Evolutionary conservation across 2,888 invertebrate species (phyloP), one percentile per base, ranked within the genome.

Genomic region (Rhagophthalmus giganteus): DNA sequence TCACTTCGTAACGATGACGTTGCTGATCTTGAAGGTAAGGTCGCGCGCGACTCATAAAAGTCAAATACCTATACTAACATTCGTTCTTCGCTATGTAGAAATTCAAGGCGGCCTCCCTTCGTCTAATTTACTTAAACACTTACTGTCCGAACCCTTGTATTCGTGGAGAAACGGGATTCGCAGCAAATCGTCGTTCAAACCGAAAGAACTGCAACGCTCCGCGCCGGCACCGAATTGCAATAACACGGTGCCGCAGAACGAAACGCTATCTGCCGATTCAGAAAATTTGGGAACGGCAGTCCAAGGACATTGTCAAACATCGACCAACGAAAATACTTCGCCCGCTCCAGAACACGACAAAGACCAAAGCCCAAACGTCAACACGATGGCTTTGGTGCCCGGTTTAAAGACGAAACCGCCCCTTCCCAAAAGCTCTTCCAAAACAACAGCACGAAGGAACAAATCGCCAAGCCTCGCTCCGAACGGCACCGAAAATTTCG

Each of bases 331-430:
- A 6, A 20, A 15, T n/a, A 13, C 16, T 20, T 11, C 20, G 12
- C 11, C 26, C 6, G 26, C 31, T 13, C 38, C 38, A 16, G 27
- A 41, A 24, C 15, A 32, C 4, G 28, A 33, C 41, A 26, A 33
- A 33, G 26, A 41, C 20, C 10, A 25, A 5, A 33, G 35, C 6
- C n/a, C 13, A 12, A 28, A 7, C n/a, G 9, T 25, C 25, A 47
- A 46, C 33, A 12, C 31, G 7, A 61, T 59, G 32, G 31, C 54
- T 39, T 54, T 73, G 47, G 45, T 60, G 15, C 74, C 74, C 2
- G 74, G 74, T 7, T 47, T 75, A 31, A 65, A 63, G 41, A 55
- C 67, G 1, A 74, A 74, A 59, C 75, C 75, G 5, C 75, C 75
- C 2, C 41, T 74, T 20, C 73, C 74, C 2, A 70, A 62, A 54